These are phyloP conservation scores for Acrocephalus scirpaceus DNA, from an alignment of 2,797 vertebrate species.

Conservation along the genomic window DNA sequence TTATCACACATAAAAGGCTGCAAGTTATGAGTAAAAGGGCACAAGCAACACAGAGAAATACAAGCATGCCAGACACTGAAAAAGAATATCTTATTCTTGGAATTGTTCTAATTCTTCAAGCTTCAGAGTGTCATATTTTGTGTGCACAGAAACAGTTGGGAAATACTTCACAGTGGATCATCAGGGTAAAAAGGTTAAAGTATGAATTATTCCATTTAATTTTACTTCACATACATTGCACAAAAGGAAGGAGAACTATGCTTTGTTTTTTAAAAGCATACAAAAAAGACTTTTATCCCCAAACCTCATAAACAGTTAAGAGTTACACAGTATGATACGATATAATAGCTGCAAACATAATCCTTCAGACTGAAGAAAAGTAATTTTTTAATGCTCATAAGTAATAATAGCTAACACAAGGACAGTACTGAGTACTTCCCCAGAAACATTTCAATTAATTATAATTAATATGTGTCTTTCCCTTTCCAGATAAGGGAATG, in stretches of 20 bases:
- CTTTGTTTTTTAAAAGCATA: not conserved
- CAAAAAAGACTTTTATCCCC: not conserved
- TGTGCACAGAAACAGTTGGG: not conserved
- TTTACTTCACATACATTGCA: not conserved
- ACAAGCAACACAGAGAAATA: not conserved
- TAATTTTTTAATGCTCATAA: not conserved
- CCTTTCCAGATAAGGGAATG: not conserved
- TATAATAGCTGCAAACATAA: not conserved
- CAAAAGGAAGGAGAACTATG: not conserved
- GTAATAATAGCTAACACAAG: not conserved
- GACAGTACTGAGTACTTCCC: not conserved
- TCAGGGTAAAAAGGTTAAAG: rapidly evolving
- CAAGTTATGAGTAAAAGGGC: not conserved
- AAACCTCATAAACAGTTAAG: not conserved
- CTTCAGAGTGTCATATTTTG: not conserved
- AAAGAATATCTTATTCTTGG: not conserved
- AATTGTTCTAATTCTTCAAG: not conserved
- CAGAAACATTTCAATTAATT: not conserved
- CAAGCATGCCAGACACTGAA: not conserved
- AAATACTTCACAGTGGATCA: not conserved
- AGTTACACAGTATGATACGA: not conserved
- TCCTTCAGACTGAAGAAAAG: not conserved
- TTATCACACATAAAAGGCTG: not conserved
- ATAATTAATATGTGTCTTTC: not conserved
- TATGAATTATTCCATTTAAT: not conserved